phyloP scores from a whole-genome alignment of 2,888 invertebrate genomes.

The Drosophila greeni region DNA sequence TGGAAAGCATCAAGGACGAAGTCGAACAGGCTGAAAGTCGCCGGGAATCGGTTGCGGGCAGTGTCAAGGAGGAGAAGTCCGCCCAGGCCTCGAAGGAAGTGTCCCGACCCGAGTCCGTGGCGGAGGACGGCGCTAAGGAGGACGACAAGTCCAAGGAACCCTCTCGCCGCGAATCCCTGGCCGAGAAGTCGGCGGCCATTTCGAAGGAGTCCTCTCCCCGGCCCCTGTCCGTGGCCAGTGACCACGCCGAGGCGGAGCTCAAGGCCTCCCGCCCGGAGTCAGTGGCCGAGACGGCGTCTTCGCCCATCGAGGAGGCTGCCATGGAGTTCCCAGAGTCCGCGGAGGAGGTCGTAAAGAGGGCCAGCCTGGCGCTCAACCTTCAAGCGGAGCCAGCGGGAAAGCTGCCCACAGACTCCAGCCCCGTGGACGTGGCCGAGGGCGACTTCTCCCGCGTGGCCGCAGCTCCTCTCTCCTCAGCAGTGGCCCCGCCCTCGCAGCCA shows the following conservation, averaged over 20 bases:
- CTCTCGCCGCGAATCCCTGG: slow-evolving; percentile 68
- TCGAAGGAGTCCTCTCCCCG: slow-evolving; percentile 31
- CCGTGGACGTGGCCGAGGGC: slow-evolving; percentile 35
- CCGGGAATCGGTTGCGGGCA: slow-evolving; percentile 27
- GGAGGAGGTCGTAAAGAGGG: slow-evolving; percentile 8
- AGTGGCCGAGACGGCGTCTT: slow-evolving; percentile 41
- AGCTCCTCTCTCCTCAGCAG: not conserved
- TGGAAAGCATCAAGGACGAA: slow-evolving; percentile 33
- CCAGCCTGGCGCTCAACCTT: slow-evolving; percentile 15
- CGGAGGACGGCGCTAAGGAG: slow-evolving; percentile 15
- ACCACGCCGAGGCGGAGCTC: slow-evolving; percentile 19
- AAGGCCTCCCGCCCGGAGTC: slow-evolving; percentile 49
- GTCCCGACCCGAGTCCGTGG: slow-evolving; percentile 31
- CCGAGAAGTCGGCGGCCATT: slow-evolving; percentile 24
- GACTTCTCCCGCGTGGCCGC: slow-evolving; percentile 24
- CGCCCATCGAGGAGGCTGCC: slow-evolving; percentile 46
- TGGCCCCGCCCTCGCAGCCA: slow-evolving; percentile 5
- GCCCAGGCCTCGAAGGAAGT: slow-evolving; percentile 24
- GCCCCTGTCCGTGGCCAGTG: slow-evolving; percentile 45
- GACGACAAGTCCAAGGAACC: slow-evolving; percentile 32
- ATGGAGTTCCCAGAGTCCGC: slow-evolving; percentile 24
- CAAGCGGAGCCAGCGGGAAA: slow-evolving; percentile 2
- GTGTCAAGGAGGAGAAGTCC: slow-evolving; percentile 25
- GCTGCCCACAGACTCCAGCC: slow-evolving; percentile 34
- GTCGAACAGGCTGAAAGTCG: not conserved